These are phyloP conservation scores for Rhagophthalmus giganteus DNA, from an alignment of 2,888 invertebrate genomes.

Conservation along the genomic window DNA sequence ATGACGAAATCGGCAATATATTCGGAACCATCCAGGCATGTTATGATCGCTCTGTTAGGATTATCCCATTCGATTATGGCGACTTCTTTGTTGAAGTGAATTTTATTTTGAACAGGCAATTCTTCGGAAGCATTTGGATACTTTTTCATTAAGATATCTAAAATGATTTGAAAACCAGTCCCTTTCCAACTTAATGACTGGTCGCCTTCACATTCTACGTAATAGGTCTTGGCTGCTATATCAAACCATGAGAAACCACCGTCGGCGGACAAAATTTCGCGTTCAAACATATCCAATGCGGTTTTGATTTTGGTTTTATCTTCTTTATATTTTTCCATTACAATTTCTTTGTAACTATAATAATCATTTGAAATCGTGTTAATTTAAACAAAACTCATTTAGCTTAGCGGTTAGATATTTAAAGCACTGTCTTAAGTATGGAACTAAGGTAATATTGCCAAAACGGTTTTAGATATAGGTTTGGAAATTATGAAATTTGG, in stretches of 20 bases:
- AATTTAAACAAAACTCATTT: no score
- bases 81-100: constrained; percentile 34
- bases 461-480: no score
- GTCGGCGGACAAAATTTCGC: constrained; percentile 47
- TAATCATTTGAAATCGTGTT: no score
- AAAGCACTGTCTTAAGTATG: no score
- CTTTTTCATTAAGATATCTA: constrained; percentile 56
- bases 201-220: constrained; percentile 71
- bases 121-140: constrained; percentile 39
- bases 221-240: constrained; percentile 68
- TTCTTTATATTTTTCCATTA: constrained; percentile 1
- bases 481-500: no score
- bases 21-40: constrained; percentile 55
- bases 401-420: no score
- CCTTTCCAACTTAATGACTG: constrained; percentile 72
- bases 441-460: no score
- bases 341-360: no score
- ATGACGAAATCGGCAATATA: constrained; percentile 65
- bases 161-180: constrained; percentile 67
- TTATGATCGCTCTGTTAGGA: constrained; percentile 9
- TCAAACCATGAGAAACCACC: constrained; percentile 67
- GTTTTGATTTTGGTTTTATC: constrained; percentile 3
- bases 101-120: constrained; percentile 35
- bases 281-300: constrained; percentile 10
- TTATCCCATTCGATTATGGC: constrained; percentile 30